These are phyloP conservation scores for Girardinichthys multiradiatus DNA, from an alignment of 2,113 vertebrate species.

Conservation along the genomic window DNA sequence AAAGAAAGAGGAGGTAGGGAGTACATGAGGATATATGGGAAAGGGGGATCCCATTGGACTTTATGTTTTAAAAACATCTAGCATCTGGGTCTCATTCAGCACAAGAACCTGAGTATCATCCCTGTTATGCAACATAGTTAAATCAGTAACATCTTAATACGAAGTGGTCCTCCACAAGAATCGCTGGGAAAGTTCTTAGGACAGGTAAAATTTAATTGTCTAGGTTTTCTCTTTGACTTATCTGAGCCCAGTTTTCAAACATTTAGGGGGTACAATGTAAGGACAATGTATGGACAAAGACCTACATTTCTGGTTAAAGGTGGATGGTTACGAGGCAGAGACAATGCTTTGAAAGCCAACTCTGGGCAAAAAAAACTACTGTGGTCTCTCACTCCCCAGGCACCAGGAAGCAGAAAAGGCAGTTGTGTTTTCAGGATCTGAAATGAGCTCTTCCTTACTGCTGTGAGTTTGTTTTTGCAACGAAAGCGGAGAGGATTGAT, in stretches of 20 bases:
- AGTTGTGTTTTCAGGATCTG: slow-evolving; percentile 65
- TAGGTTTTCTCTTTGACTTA: slow-evolving; percentile 10
- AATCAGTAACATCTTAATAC: slow-evolving; percentile 44
- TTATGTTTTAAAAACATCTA: slow-evolving; percentile 55
- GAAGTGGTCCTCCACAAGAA: slow-evolving; percentile 36
- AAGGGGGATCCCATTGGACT: slow-evolving; percentile 25
- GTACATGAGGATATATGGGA: slow-evolving; percentile 12
- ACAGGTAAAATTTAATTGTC: slow-evolving; percentile 12
- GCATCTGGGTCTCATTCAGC: slow-evolving; percentile 69
- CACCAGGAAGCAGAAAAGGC: slow-evolving; percentile 55
- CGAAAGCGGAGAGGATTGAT: slow-evolving; percentile 81
- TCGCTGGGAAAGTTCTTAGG: not conserved
- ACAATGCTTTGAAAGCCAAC: slow-evolving; percentile 28
- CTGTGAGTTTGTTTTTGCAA: slow-evolving; percentile 80
- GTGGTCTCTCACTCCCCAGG: slow-evolving; percentile 37
- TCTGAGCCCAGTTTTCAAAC: slow-evolving; percentile 25
- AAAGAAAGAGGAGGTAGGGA: slow-evolving; percentile 17
- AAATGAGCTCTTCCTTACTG: slow-evolving; percentile 67
- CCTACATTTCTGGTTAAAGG: slow-evolving; percentile 38
- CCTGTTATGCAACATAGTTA: slow-evolving; percentile 66
- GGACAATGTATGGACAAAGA: slow-evolving; percentile 19
- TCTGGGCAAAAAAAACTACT: slow-evolving; percentile 18
- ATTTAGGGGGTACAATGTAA: slow-evolving; percentile 13
- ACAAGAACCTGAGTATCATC: slow-evolving; percentile 61
- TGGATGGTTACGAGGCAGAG: slow-evolving; percentile 41